Evolutionary conservation across 2,888 invertebrate genomes (phyloP), one percentile per base, ranked within the genome.

Genomic region (Holacanthella duospinosa): DNA sequence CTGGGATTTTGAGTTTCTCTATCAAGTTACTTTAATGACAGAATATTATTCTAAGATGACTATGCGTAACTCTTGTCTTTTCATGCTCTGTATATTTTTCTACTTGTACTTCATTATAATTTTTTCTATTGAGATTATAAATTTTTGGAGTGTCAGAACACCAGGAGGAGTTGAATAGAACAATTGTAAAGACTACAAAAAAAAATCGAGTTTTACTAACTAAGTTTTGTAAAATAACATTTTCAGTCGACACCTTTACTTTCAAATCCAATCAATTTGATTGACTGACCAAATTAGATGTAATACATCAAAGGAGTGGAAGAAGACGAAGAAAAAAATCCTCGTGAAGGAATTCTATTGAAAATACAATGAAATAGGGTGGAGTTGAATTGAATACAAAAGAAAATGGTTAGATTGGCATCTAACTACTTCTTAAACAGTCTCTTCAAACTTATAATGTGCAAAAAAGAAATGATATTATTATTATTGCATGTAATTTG

Each of bases 21-120:
- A n/a, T n/a, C n/a, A 6, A 2, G 28, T 12, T 43, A 27, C 26
- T 48, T 56, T 60, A 56, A 60, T 60, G 57, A 60, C 56, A 61
- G 43, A 43, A 48, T 57, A 60, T 57, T 64, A 57, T 60, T 57
- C 24, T 12, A 57, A 19, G 56, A 64, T 64, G 64, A 64, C 64
- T 60, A 57, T 55, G 55, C 48, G n/a, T 9, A 48, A 21, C n/a
- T n/a, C n/a, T 48, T 48, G 6, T 48, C 48, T 48, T 48, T 48
- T 48, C 48, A 48, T 21, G 48, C 48, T 48, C 48, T 21, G 48
- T 21, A 48, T 48, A 48, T n/a, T 48, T 48, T 36, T 36, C 9
- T 36, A 9, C 36, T 36, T 36, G n/a, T n/a, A n/a, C n/a, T n/a
- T n/a, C n/a, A n/a, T 36, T 36, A 36, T 36, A 9, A 48, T 48